Evolutionary conservation across 2,888 invertebrate species (phyloP).

Genomic region (Tetragnatha montana): DNA sequence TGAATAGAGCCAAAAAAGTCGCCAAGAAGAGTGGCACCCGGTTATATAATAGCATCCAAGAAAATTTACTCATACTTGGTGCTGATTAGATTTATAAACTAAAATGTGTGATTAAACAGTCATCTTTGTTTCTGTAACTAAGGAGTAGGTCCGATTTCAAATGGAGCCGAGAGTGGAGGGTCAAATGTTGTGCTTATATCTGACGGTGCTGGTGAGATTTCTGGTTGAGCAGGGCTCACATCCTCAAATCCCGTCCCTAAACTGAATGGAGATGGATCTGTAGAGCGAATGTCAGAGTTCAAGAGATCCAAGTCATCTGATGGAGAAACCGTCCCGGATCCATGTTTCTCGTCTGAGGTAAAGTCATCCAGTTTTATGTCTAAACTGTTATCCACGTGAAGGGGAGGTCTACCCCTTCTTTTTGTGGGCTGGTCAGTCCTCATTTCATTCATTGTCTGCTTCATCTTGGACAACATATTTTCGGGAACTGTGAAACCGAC

Average conservation of each 20-base stretch:
- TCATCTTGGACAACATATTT: constrained; percentile 86
- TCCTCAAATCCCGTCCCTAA: constrained; percentile 71
- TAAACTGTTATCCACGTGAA: constrained; percentile 49
- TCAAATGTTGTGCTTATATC: constrained; percentile 70
- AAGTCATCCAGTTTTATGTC: constrained; percentile 68
- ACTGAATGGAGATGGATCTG: constrained; percentile 72
- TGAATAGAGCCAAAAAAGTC: too few species aligned
- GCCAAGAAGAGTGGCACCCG: too few species aligned
- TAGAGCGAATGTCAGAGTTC: constrained; percentile 68
- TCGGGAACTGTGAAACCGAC: constrained; percentile 86
- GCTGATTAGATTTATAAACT: too few species aligned
- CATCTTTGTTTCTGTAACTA: not conserved
- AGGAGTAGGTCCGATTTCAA: constrained; percentile 67
- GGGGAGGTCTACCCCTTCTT: constrained; percentile 72
- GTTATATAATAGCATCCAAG: too few species aligned
- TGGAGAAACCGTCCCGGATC: constrained; percentile 69
- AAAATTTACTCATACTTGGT: too few species aligned
- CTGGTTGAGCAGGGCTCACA: constrained; percentile 71
- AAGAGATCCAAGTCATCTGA: constrained; percentile 71
- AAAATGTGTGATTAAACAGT: too few species aligned
- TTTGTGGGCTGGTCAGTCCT: constrained; percentile 74
- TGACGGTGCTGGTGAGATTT: constrained; percentile 70
- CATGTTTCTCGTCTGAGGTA: constrained; percentile 65
- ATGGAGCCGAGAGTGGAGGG: constrained; percentile 70
- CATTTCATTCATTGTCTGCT: constrained; percentile 80